Base-by-base conservation (phyloP, 2,113 vertebrate genomes). In the Romanogobio albipinnatus region DNA sequence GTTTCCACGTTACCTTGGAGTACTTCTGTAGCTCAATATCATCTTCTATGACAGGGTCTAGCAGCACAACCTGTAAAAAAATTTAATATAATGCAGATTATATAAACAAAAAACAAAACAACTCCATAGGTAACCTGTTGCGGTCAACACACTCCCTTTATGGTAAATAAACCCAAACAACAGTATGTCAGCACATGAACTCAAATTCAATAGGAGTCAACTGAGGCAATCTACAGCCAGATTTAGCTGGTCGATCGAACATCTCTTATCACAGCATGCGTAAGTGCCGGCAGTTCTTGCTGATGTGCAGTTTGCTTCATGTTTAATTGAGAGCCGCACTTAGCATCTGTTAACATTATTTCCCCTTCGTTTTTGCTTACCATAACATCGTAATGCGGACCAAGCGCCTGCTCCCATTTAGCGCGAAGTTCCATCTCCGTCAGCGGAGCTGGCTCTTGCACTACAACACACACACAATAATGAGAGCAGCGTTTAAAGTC, bases 11-110 rank as follows among this genome's bases (percentile, higher is more conserved):
- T 92, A 99, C 98, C 96, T 99, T 99, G 0, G 97, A 99, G 86
- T 95, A 98, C 64, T 96, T 98, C 92, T 98, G 97, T 73, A 99
- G 94, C 84, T 98, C 96, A 0, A 88, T 94, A 76, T 98, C 97
- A 5, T 97, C 96, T 70, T 93, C 96, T 62, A 98, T 97, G 76
- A 97, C 93, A 0, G 96, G 95, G 87, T 98, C 95, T 93, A 99
- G 86, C 19, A 93, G 93, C 80, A 97, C 95, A 82, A 98, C 96
- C 98, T 99, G 87, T 49, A 89, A 24, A 39, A 81, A 83, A 75
- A 3, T 29, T 2, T 1, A 75, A 74, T 47, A 22, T 9, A 59
- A 45, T 17, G 4, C 7, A 59, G 24, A 11, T 19, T 39, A 39
- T 39, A 39, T 39, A 13, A 45, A 73, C n/a, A 43, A 6, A 36